Evolutionary conservation across 2,797 vertebrate species (phyloP), one percentile per base, ranked within the genome.

Genomic region (Rhinatrema bivittatum): DNA sequence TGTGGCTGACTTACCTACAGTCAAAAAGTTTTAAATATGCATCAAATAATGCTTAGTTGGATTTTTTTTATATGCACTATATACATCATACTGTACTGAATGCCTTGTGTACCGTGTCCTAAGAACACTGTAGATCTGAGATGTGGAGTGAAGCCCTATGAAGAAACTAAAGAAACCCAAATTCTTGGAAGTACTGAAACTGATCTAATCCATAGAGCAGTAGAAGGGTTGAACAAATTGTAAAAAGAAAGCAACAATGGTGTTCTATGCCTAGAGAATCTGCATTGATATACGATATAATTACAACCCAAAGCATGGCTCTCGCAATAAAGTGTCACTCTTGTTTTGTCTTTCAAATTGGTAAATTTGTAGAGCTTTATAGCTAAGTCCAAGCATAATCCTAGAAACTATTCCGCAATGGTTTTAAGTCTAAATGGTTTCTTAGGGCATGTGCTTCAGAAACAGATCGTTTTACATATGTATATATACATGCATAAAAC

Each of bases 61-160:
- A 76, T 82, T 83, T 84, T 83, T 84, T 78, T 79, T 82, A 80
- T 81, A 82, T 82, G 79, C 81, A 80, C 74, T 86, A 86, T 86
- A 81, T 86, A 86, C 84, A 86, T 42, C 58, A 84, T 79, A 83
- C 74, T 77, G 81, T 82, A 84, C 84, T 70, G 72, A 84, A 84
- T 70, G 72, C 56, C 47, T 81, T 70, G 70, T n/a, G 63, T 71
- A 52, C 67, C 77, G 61, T 79, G 66, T 65, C 76, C 73, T 68
- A 72, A 59, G 71, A 64, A 73, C 53, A 71, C 24, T 68, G 72
- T 39, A 29, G 36, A 67, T 79, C 60, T 65, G 58, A 72, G 60
- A 70, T 71, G 68, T 52, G 76, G 54, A 64, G n/a, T 78, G 68
- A 79, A 56, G 75, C 49, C 14, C 72, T 50, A 46, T 68, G 62